Evolutionary conservation across 2,888 invertebrate species (phyloP).

Genomic region (Limnephilus auricula): DNA sequence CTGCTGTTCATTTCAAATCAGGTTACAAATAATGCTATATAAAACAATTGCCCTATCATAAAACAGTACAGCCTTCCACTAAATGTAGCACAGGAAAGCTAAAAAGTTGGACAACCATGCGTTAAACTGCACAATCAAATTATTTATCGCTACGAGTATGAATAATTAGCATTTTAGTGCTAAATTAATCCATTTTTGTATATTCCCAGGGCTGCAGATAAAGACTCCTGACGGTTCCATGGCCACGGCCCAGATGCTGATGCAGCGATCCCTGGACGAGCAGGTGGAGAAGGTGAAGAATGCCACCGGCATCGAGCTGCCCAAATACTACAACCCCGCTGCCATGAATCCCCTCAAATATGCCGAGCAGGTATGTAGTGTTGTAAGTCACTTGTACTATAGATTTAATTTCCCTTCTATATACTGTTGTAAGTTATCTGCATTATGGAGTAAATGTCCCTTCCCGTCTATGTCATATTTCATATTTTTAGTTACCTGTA

Average conservation of each 20-base stretch:
- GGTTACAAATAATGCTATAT: no score
- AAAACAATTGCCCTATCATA: no score
- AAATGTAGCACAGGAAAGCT: no score
- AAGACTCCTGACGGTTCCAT: constrained; percentile 77
- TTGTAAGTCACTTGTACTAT: not conserved
- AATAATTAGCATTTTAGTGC: no score
- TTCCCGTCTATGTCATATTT: not conserved
- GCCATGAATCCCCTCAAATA: constrained; percentile 88
- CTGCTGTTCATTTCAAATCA: no score
- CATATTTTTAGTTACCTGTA: not conserved
- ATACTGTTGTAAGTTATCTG: no score
- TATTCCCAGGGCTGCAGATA: constrained; percentile 74
- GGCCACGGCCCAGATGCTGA: constrained; percentile 78
- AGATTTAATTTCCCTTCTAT: not conserved
- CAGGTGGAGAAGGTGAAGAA: constrained; percentile 70
- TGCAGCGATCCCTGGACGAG: constrained; percentile 75
- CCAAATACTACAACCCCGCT: constrained; percentile 86
- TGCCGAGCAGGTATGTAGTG: constrained; percentile 82
- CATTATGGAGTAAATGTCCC: not conserved
- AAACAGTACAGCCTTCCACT: no score
- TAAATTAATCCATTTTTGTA: constrained; percentile 4
- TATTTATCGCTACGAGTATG: no score
- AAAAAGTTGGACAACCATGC: no score
- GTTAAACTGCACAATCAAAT: no score
- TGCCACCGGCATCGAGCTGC: constrained; percentile 76